A percentile compares a stretch with the other conserved stretches of the same genome.
phyloP scores from a whole-genome alignment of 2,888 invertebrate species.

The Volucella zonaria region DNA sequence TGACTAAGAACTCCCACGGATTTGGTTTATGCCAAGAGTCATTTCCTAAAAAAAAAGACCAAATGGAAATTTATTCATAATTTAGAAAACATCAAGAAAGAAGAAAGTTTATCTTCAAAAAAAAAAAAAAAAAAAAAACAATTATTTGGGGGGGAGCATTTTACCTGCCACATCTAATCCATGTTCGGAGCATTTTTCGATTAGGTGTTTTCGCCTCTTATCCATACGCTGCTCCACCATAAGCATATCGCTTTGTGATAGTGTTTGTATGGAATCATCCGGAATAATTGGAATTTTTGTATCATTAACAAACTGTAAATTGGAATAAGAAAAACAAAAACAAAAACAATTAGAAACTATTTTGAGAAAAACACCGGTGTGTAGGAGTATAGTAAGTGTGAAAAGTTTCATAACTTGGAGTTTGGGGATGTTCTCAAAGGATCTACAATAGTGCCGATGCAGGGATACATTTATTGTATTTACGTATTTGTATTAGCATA shows the following conservation, averaged over 20 bases:
- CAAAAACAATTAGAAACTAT: constrained; percentile 43
- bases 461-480: no score
- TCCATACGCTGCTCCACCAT: constrained; percentile 82
- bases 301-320: constrained; percentile 81
- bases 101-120: background rate
- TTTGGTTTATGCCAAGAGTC: constrained; percentile 86
- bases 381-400: no score
- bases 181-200: constrained; percentile 81
- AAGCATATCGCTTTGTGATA: constrained; percentile 81
- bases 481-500: no score
- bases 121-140: no score
- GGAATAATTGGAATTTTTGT: constrained; percentile 81
- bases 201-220: constrained; percentile 80
- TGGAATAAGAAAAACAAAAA: constrained; percentile 36
- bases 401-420: background rate
- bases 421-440: background rate
- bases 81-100: background rate
- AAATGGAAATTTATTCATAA: constrained; percentile 21
- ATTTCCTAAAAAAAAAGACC: constrained; percentile 77
- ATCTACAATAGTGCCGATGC: no score
- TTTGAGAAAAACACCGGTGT: background rate
- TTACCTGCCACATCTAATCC: constrained; percentile 81
- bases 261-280: constrained; percentile 81
- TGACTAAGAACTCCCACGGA: constrained; percentile 93
- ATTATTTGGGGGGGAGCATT: background rate